Evolutionary conservation across 2,888 invertebrate species (phyloP).

Genomic region (Chloromyia formosa): DNA sequence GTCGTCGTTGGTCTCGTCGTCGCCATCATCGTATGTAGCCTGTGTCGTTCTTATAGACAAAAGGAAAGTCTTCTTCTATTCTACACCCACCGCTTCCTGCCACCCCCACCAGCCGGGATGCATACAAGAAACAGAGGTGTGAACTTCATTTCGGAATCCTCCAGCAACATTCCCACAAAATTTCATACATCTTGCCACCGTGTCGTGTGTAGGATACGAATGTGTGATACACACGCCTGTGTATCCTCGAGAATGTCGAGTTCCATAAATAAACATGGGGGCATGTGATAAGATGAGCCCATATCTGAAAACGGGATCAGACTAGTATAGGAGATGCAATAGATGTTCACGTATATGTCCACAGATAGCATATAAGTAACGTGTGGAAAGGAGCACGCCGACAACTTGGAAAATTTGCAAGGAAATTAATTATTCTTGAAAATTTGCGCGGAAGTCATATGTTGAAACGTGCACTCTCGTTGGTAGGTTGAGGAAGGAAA

Average conservation of each 20-base stretch:
- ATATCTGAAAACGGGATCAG: neutral
- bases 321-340: neutral
- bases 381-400: neutral
- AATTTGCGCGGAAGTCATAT: constrained; percentile 33
- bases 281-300: constrained; percentile 19
- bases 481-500: neutral
- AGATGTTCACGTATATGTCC: too few relatives aligned
- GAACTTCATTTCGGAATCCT: neutral
- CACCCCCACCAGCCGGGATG: neutral
- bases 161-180: constrained; percentile 13
- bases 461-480: neutral
- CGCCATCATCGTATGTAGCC: neutral
- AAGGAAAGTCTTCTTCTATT: constrained; percentile 3
- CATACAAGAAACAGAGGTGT: constrained; percentile 20
- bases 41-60: neutral
- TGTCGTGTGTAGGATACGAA: neutral
- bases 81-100: too few relatives aligned
- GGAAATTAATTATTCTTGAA: constrained; percentile 30
- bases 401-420: constrained; percentile 17
- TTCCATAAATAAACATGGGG: constrained; percentile 33
- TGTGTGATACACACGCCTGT: neutral
- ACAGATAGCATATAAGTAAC: too few relatives aligned
- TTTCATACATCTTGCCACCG: neutral
- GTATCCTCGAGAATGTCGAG: constrained; percentile 6
- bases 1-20: too few relatives aligned